Evolutionary conservation across 2,797 vertebrate genomes (phyloP), one percentile per base, ranked within the genome.

Genomic region (Enteromius anoplus): DNA sequence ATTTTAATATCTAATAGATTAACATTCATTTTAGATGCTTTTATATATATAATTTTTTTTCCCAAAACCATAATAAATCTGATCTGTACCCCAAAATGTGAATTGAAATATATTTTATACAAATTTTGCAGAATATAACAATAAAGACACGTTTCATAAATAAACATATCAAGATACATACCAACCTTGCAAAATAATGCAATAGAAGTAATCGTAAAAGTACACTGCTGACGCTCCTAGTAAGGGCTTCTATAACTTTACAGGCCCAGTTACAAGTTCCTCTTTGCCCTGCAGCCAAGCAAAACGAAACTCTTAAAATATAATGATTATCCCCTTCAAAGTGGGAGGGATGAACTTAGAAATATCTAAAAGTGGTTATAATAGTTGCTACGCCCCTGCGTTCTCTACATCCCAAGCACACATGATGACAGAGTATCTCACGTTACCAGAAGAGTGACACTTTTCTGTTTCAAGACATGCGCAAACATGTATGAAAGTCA

Each of bases 371-470:
- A 65, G 29, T 19, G 6, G 34, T 49, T 75, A 51, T 65, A 65
- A 69, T 71, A 42, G 58, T 55, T 49, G 34, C 29, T 40, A 51
- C 23, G 5, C 32, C 71, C 58, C n/a, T 51, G 9, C 0, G 17
- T 37, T 68, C 60, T 66, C 47, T 42, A 55, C 34, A 17, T 82
- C 75, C 75, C 40, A 81, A 77, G 47, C 14, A 55, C 68, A 37
- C 81, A 75, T 9, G 69, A 77, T 71, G 78, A 81, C 37, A 51
- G 40, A 70, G 14, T n/a, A 82, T 82, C 80, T 85, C 65, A 62
- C 37, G 10, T 82, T 80, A 82, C 83, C 45, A 62, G 29, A 62
- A 53, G 34, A 80, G 51, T 73, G 80, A 76, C 81, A 81, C 60
- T 84, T 73, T 82, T 82, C 58, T 58, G 84, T 60, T 75, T 51